Evolutionary conservation across 2,888 invertebrate genomes (phyloP).

Genomic region (Pantelozetes paolii): DNA sequence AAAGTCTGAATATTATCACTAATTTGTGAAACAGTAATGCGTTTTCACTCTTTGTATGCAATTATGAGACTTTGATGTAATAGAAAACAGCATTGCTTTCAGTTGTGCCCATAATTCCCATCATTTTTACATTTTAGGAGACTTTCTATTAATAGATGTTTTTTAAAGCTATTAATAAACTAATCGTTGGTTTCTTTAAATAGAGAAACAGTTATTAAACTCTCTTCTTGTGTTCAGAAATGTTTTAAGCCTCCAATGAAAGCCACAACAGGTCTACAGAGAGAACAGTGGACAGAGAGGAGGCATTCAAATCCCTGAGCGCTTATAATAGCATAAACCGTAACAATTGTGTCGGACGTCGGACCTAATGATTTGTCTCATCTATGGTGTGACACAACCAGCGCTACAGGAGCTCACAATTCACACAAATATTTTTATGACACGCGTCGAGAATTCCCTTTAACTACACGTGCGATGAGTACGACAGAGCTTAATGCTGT

Average conservation of each 20-base stretch:
- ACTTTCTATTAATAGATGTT: background rate
- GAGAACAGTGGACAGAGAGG: conserved; percentile 2
- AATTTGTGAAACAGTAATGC: too few species aligned
- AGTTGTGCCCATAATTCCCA: background rate
- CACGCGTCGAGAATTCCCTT: conserved; percentile 22
- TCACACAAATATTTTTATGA: conserved; percentile 28
- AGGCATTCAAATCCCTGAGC: background rate
- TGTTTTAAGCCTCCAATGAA: background rate
- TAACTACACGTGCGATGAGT: background rate
- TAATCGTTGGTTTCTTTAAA: background rate
- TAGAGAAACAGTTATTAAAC: background rate
- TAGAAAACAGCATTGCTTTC: background rate
- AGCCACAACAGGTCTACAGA: background rate
- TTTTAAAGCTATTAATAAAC: background rate
- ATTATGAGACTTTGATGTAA: background rate
- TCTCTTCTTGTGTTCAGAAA: background rate
- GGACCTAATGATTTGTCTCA: conserved; percentile 32
- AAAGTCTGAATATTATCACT: background rate
- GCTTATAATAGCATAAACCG: conserved; percentile 13
- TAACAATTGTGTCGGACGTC: conserved; percentile 30
- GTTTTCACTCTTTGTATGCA: background rate
- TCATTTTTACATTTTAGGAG: background rate
- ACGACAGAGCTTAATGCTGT: background rate
- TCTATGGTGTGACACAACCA: conserved; percentile 27
- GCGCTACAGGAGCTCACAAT: background rate